Evolutionary conservation across 2,113 vertebrate species (phyloP), one percentile per base, ranked within the genome.

Genomic region (Protobothrops flavoviridis): DNA sequence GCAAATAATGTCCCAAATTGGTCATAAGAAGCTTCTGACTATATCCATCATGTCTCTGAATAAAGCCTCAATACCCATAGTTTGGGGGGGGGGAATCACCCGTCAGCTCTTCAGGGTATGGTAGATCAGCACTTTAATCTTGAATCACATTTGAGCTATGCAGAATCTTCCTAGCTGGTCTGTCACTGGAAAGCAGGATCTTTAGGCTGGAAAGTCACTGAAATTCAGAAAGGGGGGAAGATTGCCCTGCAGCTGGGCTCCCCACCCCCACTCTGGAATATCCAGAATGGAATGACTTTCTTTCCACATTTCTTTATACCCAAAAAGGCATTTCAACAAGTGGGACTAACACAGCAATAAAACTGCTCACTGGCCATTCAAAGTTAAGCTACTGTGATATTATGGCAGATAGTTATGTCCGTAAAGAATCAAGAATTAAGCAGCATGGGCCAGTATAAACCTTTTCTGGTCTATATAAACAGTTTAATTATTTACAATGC

Each of bases 261-360:
- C 7, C 29, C 3, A 11, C 7, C 13, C n/a, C 15, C 6, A 9
- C 8, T 12, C 2, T 0, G 0, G 6, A 81, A 43, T 81, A 81
- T 43, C 17, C 74, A 81, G 33, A 81, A 81, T 3, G 33, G 74
- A 81, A 81, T 43, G 2, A 39, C 74, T 81, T 43, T 21, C 17
- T 81, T 43, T 43, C 33, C 33, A 43, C 17, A 81, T 81, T 43
- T 43, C 74, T 81, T 81, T 43, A 81, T 43, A 81, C 33, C n/a
- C 74, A 1, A 43, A 43, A 81, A 81, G 33, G 7, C 33, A 81
- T 81, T 81, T 20, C 33, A 23, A 81, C 33, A 81, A 43, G 33
- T 81, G 33, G 17, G 33, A 81, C 7, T 81, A 81, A 43, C 0
- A 21, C 33, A 81, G 33, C 69, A 81, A 39, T 81, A 81, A 81